These are phyloP conservation scores for Pheosia tremula DNA, from an alignment of 2,888 invertebrate genomes.

Conservation along the genomic window DNA sequence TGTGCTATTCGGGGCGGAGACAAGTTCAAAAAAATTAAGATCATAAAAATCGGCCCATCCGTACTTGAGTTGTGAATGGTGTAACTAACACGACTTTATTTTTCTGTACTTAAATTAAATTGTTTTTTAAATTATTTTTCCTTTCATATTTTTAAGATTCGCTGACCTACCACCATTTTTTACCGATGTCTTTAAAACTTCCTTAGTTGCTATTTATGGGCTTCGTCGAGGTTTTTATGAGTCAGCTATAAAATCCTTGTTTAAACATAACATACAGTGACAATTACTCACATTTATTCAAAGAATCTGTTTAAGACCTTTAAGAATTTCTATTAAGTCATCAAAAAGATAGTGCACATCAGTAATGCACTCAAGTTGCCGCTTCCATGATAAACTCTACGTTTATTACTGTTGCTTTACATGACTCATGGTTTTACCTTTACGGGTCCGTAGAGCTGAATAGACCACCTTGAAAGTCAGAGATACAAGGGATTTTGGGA, in stretches of 20 bases:
- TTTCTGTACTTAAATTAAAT: too few relatives aligned
- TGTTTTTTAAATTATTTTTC: too few relatives aligned
- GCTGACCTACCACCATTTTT: too few relatives aligned
- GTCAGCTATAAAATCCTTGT: not conserved
- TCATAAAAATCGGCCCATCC: too few relatives aligned
- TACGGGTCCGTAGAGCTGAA: not conserved
- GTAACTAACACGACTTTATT: too few relatives aligned
- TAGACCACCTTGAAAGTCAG: conserved; percentile 3
- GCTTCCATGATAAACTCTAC: not conserved
- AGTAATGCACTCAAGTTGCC: conserved; percentile 1
- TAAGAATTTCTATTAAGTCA: conserved; percentile 5
- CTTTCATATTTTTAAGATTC: too few relatives aligned
- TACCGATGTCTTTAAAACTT: too few relatives aligned
- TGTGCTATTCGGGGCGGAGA: too few relatives aligned
- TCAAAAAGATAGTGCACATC: conserved; percentile 1
- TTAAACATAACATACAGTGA: not conserved
- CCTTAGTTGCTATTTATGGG: too few relatives aligned
- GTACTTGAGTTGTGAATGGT: too few relatives aligned
- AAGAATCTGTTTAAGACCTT: conserved; percentile 1
- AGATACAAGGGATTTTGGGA: not conserved
- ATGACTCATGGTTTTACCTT: conserved; percentile 6
- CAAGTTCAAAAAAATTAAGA: too few relatives aligned
- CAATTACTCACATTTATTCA: conserved; percentile 2
- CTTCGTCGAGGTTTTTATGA: not conserved
- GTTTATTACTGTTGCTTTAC: not conserved